Percentiles rank a stretch among this genome's conserved stretches.
Conservation (phyloP, 2,113 vertebrate species). For the Irena cyanogastra region DNA sequence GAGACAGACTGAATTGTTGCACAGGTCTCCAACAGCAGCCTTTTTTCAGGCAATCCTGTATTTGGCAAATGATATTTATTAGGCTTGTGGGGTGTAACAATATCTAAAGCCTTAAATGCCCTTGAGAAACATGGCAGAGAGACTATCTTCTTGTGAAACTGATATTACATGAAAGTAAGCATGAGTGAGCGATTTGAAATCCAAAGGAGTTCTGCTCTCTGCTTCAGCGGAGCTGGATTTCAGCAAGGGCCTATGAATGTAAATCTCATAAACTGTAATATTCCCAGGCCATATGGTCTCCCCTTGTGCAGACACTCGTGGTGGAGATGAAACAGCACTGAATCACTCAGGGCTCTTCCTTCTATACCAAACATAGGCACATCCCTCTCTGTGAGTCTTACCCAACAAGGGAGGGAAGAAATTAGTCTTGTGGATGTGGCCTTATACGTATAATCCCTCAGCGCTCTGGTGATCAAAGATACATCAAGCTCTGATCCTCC, state of each 20-base stretch:
- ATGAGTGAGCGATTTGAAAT: neutral
- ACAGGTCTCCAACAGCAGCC: neutral
- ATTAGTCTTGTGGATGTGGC: neutral
- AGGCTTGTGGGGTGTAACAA: neutral
- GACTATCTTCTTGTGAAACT: neutral
- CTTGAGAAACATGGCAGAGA: neutral
- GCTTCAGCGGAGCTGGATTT: neutral
- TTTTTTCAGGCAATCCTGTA: neutral
- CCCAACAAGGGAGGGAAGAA: neutral
- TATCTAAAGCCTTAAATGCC: neutral
- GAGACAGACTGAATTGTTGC: neutral
- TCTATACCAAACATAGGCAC: neutral
- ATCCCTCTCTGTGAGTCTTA: neutral
- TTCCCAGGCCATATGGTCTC: neutral
- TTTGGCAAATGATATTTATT: neutral
- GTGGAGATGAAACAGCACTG: neutral
- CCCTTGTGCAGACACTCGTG: neutral
- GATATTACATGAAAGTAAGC: neutral
- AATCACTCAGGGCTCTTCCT: neutral
- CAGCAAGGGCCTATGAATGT: neutral
- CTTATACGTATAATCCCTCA: accelerated
- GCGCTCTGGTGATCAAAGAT: neutral
- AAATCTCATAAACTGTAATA: neutral
- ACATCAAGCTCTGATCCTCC: neutral
- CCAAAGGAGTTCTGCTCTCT: neutral